Conservation (phyloP, 2,888 invertebrate genomes). For the Lycophotia porphyrea region DNA sequence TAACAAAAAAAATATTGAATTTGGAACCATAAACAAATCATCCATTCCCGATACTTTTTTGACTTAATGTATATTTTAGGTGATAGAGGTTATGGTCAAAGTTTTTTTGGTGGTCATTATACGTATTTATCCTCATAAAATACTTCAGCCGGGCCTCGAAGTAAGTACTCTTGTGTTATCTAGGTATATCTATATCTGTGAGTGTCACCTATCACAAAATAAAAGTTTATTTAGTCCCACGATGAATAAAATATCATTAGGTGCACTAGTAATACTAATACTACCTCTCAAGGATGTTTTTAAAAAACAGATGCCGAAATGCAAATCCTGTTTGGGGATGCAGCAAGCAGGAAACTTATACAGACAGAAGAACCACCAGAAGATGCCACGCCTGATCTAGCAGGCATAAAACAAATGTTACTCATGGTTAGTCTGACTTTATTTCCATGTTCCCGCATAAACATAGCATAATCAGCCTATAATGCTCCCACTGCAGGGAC, state of each 20-base stretch:
- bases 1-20: too few species aligned
- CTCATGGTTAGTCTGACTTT: conserved; percentile 73
- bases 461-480: too few species aligned
- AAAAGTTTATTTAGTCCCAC: neutral
- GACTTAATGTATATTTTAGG: too few species aligned
- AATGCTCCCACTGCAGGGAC: too few species aligned
- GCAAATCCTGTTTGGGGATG: conserved; percentile 61
- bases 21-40: too few species aligned
- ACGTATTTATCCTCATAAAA: too few species aligned
- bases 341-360: neutral
- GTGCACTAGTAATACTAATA: neutral
- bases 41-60: too few species aligned
- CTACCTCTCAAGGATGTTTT: neutral
- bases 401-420: conserved; percentile 77
- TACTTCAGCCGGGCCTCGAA: too few species aligned
- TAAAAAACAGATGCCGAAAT: conserved; percentile 69
- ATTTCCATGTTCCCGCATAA: neutral
- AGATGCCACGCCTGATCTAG: conserved; percentile 73
- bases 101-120: too few species aligned
- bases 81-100: too few species aligned
- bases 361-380: conserved; percentile 7
- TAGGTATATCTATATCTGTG: too few species aligned
- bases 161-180: too few species aligned
- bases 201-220: neutral
- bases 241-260: neutral